A percentile compares a stretch with the other conserved stretches of the same genome.
phyloP scores from a whole-genome alignment of 2,113 vertebrate species.

The Phalacrocorax carbo region DNA sequence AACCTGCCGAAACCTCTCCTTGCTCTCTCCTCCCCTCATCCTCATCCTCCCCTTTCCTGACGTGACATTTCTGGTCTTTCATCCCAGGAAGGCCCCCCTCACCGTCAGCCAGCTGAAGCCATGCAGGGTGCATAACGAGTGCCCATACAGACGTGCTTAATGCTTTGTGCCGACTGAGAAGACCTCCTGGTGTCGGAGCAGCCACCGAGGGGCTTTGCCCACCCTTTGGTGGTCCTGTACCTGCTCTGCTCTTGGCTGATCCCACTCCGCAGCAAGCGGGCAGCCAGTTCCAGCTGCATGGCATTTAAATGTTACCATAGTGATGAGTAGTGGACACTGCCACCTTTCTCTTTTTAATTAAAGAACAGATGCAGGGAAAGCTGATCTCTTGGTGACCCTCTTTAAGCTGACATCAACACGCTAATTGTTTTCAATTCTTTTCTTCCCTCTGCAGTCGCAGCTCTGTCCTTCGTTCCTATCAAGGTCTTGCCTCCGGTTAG shows the following conservation, averaged over 20 bases:
- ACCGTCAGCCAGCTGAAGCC: accelerated
- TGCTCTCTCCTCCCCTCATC: neutral
- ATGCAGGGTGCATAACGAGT: accelerated
- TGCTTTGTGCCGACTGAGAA: neutral
- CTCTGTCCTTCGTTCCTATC: slow-evolving; percentile 58
- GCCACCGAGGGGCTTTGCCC: neutral
- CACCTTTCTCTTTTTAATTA: slow-evolving; percentile 73
- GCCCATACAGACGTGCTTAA: accelerated
- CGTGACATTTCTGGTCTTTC: neutral
- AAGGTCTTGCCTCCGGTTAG: slow-evolving; percentile 59
- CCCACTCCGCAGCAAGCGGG: neutral
- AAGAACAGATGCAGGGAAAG: slow-evolving; percentile 71
- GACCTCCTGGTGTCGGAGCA: neutral
- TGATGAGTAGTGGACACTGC: slow-evolving; percentile 72
- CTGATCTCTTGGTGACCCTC: slow-evolving; percentile 75
- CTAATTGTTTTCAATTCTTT: slow-evolving; percentile 72
- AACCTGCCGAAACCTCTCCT: neutral
- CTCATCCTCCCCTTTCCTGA: neutral
- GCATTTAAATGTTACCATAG: slow-evolving; percentile 74
- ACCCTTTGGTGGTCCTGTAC: neutral
- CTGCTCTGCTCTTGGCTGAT: neutral
- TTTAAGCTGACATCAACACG: slow-evolving; percentile 69
- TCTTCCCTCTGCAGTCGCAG: slow-evolving; percentile 41
- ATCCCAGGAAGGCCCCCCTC: neutral
- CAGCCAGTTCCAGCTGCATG: slow-evolving; percentile 23